A percentile compares a stretch with the other conserved stretches of the same genome.
Evolutionary conservation across 2,888 invertebrate species (phyloP).

Genomic region (Fragum sueziense): DNA sequence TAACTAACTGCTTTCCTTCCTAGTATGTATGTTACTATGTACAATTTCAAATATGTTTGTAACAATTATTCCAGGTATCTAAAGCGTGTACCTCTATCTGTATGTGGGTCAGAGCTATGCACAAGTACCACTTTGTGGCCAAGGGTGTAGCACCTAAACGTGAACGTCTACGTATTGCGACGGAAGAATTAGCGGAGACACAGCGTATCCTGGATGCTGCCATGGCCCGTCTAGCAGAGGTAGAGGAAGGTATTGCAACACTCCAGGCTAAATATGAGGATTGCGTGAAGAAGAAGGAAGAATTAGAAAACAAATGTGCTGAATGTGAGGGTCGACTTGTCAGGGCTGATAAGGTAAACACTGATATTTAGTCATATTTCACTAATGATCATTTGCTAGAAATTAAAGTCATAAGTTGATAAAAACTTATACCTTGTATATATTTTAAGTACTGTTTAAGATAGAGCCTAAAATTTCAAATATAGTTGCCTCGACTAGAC

Average conservation of each 20-base stretch:
- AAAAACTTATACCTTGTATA: no score
- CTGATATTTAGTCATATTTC: no score
- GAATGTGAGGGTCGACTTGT: slow-evolving; percentile 81
- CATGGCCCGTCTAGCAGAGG: slow-evolving; percentile 78
- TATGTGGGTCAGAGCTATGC: slow-evolving; percentile 87
- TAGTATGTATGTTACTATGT: no score
- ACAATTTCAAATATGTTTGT: no score
- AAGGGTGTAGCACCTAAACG: slow-evolving; percentile 82
- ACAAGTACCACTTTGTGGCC: slow-evolving; percentile 83
- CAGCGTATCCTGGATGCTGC: slow-evolving; percentile 80
- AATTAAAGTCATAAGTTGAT: no score
- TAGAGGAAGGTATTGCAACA: slow-evolving; percentile 81
- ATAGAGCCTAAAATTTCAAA: no score
- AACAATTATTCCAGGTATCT: slow-evolving; percentile 87
- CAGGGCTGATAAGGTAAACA: slow-evolving; percentile 82
- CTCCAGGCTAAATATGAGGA: slow-evolving; percentile 82
- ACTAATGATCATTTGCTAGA: no score
- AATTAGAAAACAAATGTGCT: slow-evolving; percentile 81
- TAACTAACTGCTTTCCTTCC: no score
- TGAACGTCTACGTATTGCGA: slow-evolving; percentile 79
- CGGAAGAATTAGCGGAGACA: slow-evolving; percentile 80
- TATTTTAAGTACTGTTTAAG: no score
- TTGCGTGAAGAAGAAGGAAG: slow-evolving; percentile 82
- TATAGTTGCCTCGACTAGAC: no score
- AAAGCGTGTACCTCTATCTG: slow-evolving; percentile 92